Evolutionary conservation across 92 coral and sea anemone genomes (phyloP).

Genomic region (Plumapathes pennacea): DNA sequence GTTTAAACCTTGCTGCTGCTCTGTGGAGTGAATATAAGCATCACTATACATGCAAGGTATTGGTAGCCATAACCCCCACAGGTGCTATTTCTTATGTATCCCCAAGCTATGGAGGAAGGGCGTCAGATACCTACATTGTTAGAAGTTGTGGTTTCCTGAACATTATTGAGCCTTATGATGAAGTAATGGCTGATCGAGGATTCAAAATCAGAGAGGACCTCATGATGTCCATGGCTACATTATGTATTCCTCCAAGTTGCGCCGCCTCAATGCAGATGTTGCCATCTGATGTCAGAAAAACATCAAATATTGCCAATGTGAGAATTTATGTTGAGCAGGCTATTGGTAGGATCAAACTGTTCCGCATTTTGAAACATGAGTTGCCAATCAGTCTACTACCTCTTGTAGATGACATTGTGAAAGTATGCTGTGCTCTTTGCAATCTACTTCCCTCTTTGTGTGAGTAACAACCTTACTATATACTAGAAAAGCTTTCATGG

Average conservation of each 20-base stretch:
- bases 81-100: slow-evolving; percentile 36
- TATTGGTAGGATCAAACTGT: slow-evolving; percentile 48
- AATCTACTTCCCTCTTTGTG: slow-evolving; percentile 51
- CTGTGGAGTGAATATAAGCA: slow-evolving; percentile 73
- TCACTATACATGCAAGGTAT: slow-evolving; percentile 40
- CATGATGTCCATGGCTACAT: slow-evolving; percentile 57
- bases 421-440: slow-evolving; percentile 58
- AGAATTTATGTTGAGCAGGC: slow-evolving; percentile 72
- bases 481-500: too few relatives aligned
- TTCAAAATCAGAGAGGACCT: slow-evolving; percentile 67
- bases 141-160: slow-evolving; percentile 43
- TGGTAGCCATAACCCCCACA: slow-evolving; percentile 33
- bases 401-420: slow-evolving; percentile 57
- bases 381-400: slow-evolving; percentile 52
- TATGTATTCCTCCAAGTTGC: slow-evolving; percentile 59
- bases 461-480: too few relatives aligned
- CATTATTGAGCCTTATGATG: slow-evolving; percentile 62
- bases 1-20: slow-evolving; percentile 58
- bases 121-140: slow-evolving; percentile 18
- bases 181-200: slow-evolving; percentile 72
- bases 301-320: slow-evolving; percentile 71
- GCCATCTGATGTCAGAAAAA: slow-evolving; percentile 58
- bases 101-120: slow-evolving; percentile 24
- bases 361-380: slow-evolving; percentile 52
- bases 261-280: slow-evolving; percentile 64